Conservation (phyloP, 2,113 vertebrate genomes). For the Aleadryas rufinucha region DNA sequence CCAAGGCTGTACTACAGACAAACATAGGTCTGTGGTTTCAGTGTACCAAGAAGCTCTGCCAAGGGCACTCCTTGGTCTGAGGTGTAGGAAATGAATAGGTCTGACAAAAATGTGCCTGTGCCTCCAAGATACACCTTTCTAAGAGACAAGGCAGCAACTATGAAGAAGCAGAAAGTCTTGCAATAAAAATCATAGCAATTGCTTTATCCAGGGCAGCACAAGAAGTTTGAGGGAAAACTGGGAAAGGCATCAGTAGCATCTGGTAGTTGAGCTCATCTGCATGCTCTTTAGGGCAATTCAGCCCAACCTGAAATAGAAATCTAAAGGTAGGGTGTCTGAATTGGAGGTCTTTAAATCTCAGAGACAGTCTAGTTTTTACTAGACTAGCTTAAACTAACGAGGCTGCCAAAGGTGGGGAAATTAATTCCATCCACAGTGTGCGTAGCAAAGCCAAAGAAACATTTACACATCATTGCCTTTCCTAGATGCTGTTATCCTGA, state of each 20-base stretch:
- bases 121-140: background rate
- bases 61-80: background rate
- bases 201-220: background rate
- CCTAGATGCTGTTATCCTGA: conserved; percentile 12
- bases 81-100: background rate
- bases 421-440: background rate
- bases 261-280: background rate
- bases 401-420: background rate
- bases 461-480: conserved; percentile 25
- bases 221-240: background rate
- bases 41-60: background rate
- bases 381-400: background rate
- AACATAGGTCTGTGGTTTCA: background rate
- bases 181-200: background rate
- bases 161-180: background rate
- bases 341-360: background rate
- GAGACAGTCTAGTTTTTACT: background rate
- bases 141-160: background rate
- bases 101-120: background rate
- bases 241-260: background rate
- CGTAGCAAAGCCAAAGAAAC: conserved; percentile 29
- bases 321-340: background rate
- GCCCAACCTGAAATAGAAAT: background rate
- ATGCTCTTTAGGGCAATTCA: background rate
- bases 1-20: background rate